phyloP scores from a whole-genome alignment of 2,113 vertebrate species.

The Vombatus ursinus region DNA sequence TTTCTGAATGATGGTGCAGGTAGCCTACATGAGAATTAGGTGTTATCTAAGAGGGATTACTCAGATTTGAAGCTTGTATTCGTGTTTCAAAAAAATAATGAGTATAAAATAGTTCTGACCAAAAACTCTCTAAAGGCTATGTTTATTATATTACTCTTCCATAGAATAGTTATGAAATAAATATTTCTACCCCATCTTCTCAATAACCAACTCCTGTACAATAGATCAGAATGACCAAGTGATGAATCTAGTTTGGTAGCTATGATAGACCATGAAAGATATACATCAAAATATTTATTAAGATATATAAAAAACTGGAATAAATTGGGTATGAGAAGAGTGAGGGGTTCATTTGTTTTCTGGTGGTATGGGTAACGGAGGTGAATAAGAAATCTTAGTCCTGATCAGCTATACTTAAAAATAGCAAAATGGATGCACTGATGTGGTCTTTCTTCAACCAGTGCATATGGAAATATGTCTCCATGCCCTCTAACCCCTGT shows the following conservation, averaged over 20 bases:
- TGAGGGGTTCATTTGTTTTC: neutral
- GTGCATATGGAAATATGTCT: neutral
- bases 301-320: neutral
- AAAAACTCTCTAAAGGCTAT: neutral
- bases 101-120: neutral
- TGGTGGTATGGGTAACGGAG: neutral
- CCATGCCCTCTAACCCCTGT: neutral
- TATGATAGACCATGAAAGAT: neutral
- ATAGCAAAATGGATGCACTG: neutral
- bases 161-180: neutral
- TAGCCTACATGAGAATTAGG: neutral
- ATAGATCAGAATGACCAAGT: neutral
- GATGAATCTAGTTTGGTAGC: neutral
- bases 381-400: neutral
- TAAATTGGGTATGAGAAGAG: neutral
- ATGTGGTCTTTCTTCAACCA: neutral
- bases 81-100: neutral
- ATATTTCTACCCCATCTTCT: neutral
- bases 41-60: neutral
- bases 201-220: neutral
- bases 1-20: neutral
- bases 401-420: neutral
- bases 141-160: neutral
- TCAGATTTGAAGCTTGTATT: neutral
- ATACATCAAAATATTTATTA: neutral